phyloP scores from a whole-genome alignment of 2,113 vertebrate genomes.

The Turnix velox region DNA sequence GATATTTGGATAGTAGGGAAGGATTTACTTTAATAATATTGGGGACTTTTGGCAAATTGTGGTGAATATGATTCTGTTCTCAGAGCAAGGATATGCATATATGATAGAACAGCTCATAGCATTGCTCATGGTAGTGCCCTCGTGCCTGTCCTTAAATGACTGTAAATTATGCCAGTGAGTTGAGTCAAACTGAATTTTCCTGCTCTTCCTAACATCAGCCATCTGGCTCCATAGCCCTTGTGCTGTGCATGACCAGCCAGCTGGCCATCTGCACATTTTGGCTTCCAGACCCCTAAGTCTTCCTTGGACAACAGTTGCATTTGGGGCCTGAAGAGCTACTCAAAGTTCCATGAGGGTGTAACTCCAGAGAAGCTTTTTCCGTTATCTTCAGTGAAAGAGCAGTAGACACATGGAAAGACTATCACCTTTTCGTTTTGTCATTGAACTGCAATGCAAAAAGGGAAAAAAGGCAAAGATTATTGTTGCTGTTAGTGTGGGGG shows the following conservation, averaged over 20 bases:
- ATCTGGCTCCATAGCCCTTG: background rate
- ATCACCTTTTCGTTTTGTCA: background rate
- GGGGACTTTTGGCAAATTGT: background rate
- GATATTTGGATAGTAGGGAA: background rate
- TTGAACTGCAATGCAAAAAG: background rate
- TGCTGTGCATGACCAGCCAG: background rate
- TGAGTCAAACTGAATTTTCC: background rate
- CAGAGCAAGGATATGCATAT: background rate
- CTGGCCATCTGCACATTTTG: background rate
- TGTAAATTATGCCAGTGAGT: background rate
- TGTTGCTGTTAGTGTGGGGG: background rate
- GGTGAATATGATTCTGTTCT: background rate
- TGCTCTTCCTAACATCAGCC: slow-evolving; percentile 1
- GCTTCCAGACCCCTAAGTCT: background rate
- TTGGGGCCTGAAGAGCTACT: background rate
- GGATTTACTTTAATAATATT: background rate
- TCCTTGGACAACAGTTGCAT: background rate
- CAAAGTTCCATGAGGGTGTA: background rate
- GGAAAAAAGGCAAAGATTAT: background rate
- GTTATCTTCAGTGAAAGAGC: background rate
- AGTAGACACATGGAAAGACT: background rate
- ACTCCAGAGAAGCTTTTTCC: background rate
- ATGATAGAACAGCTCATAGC: background rate
- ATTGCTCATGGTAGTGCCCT: background rate
- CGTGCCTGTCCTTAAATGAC: background rate